Conservation (phyloP, 2,888 invertebrate genomes). For the Lysandra coridon region DNA sequence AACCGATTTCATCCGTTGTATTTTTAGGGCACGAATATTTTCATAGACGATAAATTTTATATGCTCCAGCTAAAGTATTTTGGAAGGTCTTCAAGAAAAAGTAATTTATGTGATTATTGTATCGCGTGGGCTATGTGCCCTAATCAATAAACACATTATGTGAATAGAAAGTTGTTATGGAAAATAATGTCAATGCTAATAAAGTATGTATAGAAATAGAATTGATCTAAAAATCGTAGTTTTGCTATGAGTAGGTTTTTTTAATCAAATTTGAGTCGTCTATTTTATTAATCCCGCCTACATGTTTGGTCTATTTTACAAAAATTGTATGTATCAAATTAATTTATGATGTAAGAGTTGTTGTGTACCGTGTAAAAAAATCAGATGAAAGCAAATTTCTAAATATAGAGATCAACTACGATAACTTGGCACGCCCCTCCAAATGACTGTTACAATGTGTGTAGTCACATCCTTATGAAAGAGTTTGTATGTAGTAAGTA, state of each 20-base stretch:
- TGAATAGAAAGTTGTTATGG: neutral
- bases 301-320: too few relatives aligned
- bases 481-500: too few relatives aligned
- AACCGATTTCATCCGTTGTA: neutral
- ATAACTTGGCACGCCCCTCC: too few relatives aligned
- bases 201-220: neutral
- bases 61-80: neutral
- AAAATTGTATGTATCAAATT: too few relatives aligned
- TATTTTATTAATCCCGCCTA: too few relatives aligned
- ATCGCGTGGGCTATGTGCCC: neutral
- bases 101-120: neutral
- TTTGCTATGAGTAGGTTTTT: neutral
- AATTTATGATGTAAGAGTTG: too few relatives aligned
- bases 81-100: neutral
- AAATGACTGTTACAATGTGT: too few relatives aligned
- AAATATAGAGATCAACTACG: too few relatives aligned
- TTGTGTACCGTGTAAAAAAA: too few relatives aligned
- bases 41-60: neutral
- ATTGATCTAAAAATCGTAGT: neutral
- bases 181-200: neutral
- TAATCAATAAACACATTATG: neutral
- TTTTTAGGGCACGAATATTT: constrained; percentile 2
- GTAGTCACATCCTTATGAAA: too few relatives aligned
- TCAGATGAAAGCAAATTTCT: too few relatives aligned
- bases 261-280: too few relatives aligned